These are phyloP conservation scores for Sinhomidia bicolor DNA, from an alignment of 2,888 invertebrate genomes.

Conservation along the genomic window DNA sequence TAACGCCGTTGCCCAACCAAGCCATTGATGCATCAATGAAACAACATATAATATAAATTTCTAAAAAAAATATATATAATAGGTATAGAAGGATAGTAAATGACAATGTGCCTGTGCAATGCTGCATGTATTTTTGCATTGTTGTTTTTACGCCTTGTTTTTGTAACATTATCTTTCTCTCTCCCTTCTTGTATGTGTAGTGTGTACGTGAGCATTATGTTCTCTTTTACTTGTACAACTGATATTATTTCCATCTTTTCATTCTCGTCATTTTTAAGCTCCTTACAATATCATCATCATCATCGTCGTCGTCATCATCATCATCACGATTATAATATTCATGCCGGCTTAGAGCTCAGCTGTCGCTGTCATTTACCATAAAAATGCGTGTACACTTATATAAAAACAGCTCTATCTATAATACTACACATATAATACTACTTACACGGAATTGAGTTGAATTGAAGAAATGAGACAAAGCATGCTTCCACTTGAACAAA, in stretches of 20 bases:
- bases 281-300: neutral
- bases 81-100: neutral
- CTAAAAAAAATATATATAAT: neutral
- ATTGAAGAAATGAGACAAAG: neutral
- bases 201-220: neutral
- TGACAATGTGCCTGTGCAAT: neutral
- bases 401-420: neutral
- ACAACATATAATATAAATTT: neutral
- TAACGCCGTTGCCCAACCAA: neutral
- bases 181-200: neutral
- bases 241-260: neutral
- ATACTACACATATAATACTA: neutral
- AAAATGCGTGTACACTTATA: constrained; percentile 17
- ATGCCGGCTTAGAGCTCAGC: constrained; percentile 41
- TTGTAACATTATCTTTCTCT: neutral
- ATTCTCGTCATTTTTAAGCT: constrained; percentile 1
- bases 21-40: neutral
- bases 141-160: neutral
- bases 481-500: neutral
- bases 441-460: neutral
- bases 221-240: neutral
- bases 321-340: constrained; percentile 28
- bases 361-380: constrained; percentile 40
- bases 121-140: neutral
- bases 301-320: neutral